These are phyloP conservation scores for Lysiphlebus fabarum DNA, from an alignment of 1,140 invertebrate species.

Conservation along the genomic window DNA sequence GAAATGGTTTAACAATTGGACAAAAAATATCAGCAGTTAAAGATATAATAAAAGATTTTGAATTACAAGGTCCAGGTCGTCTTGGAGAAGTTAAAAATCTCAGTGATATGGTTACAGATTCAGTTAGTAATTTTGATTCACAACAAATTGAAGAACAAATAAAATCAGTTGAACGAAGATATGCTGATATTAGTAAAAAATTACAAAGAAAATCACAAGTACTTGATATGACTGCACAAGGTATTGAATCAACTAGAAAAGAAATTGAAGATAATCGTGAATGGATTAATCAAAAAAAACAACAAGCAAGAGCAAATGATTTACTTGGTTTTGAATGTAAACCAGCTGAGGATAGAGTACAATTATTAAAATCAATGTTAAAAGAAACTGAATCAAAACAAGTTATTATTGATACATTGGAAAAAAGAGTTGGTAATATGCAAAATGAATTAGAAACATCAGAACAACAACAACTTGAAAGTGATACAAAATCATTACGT, in stretches of 20 bases:
- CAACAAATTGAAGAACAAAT: slow-evolving; percentile 87
- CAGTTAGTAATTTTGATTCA: slow-evolving; percentile 81
- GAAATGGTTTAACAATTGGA: slow-evolving; percentile 74
- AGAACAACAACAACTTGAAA: slow-evolving; percentile 71
- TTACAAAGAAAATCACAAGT: slow-evolving; percentile 79
- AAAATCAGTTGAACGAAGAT: slow-evolving; percentile 77
- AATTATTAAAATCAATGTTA: slow-evolving; percentile 68
- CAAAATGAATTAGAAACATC: slow-evolving; percentile 78
- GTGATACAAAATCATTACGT: slow-evolving; percentile 62
- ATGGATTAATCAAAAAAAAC: slow-evolving; percentile 77
- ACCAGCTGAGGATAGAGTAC: slow-evolving; percentile 68
- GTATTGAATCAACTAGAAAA: slow-evolving; percentile 70
- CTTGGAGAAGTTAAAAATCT: slow-evolving; percentile 66
- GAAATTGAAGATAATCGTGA: slow-evolving; percentile 73
- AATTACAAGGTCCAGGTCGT: slow-evolving; percentile 65
- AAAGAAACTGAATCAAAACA: slow-evolving; percentile 85
- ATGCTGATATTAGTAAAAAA: slow-evolving; percentile 78
- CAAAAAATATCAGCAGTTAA: slow-evolving; percentile 73
- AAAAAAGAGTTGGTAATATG: slow-evolving; percentile 79
- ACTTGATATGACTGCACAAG: slow-evolving; percentile 75
- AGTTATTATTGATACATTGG: slow-evolving; percentile 74
- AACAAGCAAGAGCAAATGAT: slow-evolving; percentile 64
- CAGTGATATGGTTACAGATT: slow-evolving; percentile 69
- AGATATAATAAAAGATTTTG: slow-evolving; percentile 68
- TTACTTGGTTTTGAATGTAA: slow-evolving; percentile 73